Evolutionary conservation across 2,113 vertebrate species (phyloP).

Genomic region (Copsychus sechellarum): DNA sequence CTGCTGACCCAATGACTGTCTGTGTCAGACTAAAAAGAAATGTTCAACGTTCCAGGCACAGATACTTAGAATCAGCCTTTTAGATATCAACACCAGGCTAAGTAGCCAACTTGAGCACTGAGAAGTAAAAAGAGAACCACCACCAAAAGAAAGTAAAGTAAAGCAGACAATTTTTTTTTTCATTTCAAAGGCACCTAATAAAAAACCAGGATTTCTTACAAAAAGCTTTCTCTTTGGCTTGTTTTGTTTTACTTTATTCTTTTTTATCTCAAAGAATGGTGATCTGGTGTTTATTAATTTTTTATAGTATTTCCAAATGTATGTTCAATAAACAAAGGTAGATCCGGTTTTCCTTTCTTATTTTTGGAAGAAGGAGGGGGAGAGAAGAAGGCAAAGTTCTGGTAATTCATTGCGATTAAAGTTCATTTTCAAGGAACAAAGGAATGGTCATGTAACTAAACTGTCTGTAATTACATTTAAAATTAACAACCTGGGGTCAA

Average conservation of each 20-base stretch:
- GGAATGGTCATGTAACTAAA: not conserved
- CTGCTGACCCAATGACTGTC: not conserved
- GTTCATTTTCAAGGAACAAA: not conserved
- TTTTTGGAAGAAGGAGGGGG: not conserved
- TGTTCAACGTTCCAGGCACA: not conserved
- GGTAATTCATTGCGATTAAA: not conserved
- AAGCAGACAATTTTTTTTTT: not conserved
- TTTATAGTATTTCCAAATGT: not conserved
- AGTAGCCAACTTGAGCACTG: not conserved
- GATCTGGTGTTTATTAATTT: not conserved
- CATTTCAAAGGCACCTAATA: not conserved
- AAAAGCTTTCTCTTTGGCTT: not conserved
- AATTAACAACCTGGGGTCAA: not conserved
- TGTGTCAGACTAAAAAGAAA: not conserved
- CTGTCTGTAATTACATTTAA: not conserved
- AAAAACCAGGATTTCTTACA: not conserved
- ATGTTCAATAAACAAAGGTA: not conserved
- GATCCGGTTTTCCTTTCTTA: not conserved
- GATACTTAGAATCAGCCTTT: not conserved
- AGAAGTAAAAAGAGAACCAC: not conserved
- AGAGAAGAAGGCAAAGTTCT: not conserved
- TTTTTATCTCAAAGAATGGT: not conserved
- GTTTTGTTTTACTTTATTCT: not conserved
- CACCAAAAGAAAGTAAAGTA: not conserved
- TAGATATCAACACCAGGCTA: not conserved